Evolutionary conservation across 2,797 vertebrate species (phyloP), one percentile per base, ranked within the genome.

Genomic region (Myotis pilosus): DNA sequence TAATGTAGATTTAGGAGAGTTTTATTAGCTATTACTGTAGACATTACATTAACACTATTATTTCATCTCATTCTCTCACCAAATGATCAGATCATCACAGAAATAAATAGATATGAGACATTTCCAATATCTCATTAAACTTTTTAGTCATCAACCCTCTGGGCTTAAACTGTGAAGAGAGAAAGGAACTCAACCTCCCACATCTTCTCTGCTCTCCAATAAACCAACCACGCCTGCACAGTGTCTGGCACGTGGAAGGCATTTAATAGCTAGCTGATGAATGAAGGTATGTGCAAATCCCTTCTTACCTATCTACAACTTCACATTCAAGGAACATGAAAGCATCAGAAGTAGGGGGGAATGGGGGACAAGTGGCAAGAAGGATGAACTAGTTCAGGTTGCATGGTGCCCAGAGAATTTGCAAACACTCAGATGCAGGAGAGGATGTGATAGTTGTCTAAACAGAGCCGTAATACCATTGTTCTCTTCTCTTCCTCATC

Each of bases 71-170:
- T 84, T 89, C 38, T 93, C 38, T 92, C 68, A 76, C 69, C 60
- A 80, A 86, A 88, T 41, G 28, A 96, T 81, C 87, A 94, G 53
- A 64, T 81, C 41, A 76, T 91, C 79, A 89, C 3, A 89, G 83
- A 95, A 92, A 71, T 36, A 44, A 30, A 62, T 55, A 89, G 36
- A 20, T 51, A 38, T 90, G 94, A 94, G 64, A 86, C 3, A 20
- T 95, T 96, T 94, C 86, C 91, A 96, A 51, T 94, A 94, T 92
- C 94, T 96, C 94, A 92, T 97, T 95, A 95, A 94, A 94, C 0
- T 5, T 80, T 94, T 88, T 94, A 94, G 60, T 95, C 79, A 92
- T 96, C 89, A 68, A 38, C 64, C 60, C 95, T 89, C 64, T 87
- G 80, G 86, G 89, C 82, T 91, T 92, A 82, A 92, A 89, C 11